Percentiles rank a stretch among this genome's conserved stretches.
phyloP scores from a whole-genome alignment of 1,140 invertebrate species.

The Camponotus floridanus region DNA sequence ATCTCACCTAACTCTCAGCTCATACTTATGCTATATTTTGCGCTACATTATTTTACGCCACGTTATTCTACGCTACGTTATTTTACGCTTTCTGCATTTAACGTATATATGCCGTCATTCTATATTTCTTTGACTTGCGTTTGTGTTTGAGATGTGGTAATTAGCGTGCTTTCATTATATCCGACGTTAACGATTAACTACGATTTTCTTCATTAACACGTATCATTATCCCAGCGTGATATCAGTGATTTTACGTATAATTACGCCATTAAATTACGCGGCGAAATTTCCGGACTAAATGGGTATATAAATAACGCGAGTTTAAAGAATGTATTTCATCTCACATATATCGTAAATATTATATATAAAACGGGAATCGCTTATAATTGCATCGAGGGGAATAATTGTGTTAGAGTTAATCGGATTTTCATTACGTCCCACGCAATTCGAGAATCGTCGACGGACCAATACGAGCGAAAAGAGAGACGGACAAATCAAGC shows the following conservation, averaged over 20 bases:
- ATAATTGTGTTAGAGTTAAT: conserved; percentile 71
- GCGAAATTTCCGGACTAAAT: conserved; percentile 46
- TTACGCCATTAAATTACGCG: conserved; percentile 53
- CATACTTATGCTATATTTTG: conserved; percentile 1
- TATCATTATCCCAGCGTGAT: conserved; percentile 19
- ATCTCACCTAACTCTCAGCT: not conserved
- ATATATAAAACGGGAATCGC: conserved; percentile 66
- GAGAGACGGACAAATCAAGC: conserved; percentile 41
- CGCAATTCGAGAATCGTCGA: conserved; percentile 63
- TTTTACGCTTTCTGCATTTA: not conserved
- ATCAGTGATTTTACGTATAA: conserved; percentile 28
- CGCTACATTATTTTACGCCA: not conserved
- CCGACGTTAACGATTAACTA: conserved; percentile 11
- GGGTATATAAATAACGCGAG: conserved; percentile 3
- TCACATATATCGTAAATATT: not conserved
- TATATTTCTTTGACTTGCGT: not conserved
- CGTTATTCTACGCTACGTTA: not conserved
- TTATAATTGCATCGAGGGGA: conserved; percentile 64
- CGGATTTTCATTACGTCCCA: conserved; percentile 64
- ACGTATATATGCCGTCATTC: not conserved
- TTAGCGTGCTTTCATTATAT: not conserved
- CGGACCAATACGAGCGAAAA: conserved; percentile 40
- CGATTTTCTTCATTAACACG: conserved; percentile 32
- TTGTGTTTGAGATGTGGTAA: not conserved
- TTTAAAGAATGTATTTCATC: conserved; percentile 60